Conservation (phyloP, 2,113 vertebrate genomes). For the Thomomys bottae region DNA sequence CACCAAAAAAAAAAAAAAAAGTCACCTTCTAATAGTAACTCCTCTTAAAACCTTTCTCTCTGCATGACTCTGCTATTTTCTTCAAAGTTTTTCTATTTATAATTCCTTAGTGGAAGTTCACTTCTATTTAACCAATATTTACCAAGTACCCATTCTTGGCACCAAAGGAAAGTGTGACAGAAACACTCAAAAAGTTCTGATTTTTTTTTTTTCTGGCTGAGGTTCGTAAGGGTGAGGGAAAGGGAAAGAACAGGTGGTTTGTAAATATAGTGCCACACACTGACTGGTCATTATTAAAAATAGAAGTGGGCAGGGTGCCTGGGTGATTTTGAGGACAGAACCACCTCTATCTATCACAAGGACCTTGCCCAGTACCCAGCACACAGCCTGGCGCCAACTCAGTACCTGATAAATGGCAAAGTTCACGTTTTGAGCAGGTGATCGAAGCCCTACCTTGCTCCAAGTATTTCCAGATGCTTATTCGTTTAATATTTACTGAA, state of each 20-base stretch:
- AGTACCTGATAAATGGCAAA: background rate
- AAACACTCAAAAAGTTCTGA: background rate
- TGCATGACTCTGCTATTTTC: background rate
- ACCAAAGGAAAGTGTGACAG: background rate
- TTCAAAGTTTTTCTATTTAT: background rate
- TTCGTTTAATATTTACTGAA: background rate
- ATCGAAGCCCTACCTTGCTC: background rate
- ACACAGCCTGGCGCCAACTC: no score
- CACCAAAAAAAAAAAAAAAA: no score
- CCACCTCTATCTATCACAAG: background rate
- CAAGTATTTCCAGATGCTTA: background rate
- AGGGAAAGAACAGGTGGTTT: background rate
- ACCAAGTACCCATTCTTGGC: background rate
- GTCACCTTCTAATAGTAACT: no score
- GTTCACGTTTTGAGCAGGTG: background rate
- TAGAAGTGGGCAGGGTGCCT: background rate
- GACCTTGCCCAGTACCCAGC: no score
- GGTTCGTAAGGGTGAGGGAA: background rate
- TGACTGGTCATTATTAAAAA: background rate
- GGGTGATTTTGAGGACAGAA: background rate
- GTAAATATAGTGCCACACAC: slow-evolving; percentile 14
- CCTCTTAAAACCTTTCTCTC: no score
- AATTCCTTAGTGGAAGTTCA: background rate
- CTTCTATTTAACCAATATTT: slow-evolving; percentile 53
- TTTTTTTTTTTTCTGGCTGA: slow-evolving; percentile 2